These are phyloP conservation scores for Drosophila tsacasi DNA, from an alignment of 1,140 invertebrate species.

Conservation along the genomic window DNA sequence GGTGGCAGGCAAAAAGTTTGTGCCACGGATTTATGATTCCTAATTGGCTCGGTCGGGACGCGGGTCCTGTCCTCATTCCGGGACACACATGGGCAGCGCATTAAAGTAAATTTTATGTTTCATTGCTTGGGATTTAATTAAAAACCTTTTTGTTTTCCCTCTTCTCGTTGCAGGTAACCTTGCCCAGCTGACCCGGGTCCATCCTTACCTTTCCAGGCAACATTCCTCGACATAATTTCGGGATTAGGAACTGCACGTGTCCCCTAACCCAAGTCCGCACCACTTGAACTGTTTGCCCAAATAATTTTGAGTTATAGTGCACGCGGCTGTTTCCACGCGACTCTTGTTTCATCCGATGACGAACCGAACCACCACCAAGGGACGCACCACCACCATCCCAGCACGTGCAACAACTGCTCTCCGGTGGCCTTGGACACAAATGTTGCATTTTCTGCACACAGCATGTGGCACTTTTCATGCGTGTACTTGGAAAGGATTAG, in stretches of 20 bases:
- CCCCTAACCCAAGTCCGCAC: slow-evolving; percentile 9
- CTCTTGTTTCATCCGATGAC: slow-evolving; percentile 36
- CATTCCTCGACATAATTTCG: slow-evolving; percentile 27
- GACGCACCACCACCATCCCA: slow-evolving; percentile 28
- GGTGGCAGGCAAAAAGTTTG: slow-evolving; percentile 62
- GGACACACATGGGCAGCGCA: slow-evolving; percentile 49
- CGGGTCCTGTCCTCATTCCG: background rate
- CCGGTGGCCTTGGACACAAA: slow-evolving; percentile 77
- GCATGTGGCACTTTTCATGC: slow-evolving; percentile 71
- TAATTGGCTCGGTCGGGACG: slow-evolving; percentile 55
- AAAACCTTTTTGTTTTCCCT: slow-evolving; percentile 34
- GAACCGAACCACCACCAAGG: slow-evolving; percentile 21
- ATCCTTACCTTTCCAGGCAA: slow-evolving; percentile 7
- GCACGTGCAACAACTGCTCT: slow-evolving; percentile 46
- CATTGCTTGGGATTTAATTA: slow-evolving; percentile 63
- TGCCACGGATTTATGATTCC: slow-evolving; percentile 65
- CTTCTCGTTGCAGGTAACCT: slow-evolving; percentile 65
- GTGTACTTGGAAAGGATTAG: slow-evolving; percentile 76
- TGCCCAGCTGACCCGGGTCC: slow-evolving; percentile 1
- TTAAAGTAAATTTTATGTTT: slow-evolving; percentile 64
- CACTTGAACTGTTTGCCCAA: slow-evolving; percentile 74
- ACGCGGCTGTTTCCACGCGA: slow-evolving; percentile 53
- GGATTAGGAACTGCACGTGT: slow-evolving; percentile 53
- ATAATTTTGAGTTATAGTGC: slow-evolving; percentile 67
- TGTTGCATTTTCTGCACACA: slow-evolving; percentile 75